Conservation (phyloP, 2,113 vertebrate species). For the Australoheros scitulus region DNA sequence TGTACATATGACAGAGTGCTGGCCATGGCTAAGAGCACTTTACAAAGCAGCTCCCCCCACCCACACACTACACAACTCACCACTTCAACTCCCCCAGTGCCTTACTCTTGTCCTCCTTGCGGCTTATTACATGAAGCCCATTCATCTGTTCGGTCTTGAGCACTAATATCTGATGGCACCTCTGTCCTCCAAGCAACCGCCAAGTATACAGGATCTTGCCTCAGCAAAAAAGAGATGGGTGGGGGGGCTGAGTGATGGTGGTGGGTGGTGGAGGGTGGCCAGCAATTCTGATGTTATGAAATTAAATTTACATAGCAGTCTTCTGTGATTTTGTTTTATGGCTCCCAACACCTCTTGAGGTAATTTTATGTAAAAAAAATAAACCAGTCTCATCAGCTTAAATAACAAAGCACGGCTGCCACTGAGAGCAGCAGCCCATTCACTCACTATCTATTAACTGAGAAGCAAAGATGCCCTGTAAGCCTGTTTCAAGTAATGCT, state of each 20-base stretch:
- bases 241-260: constrained; percentile 19
- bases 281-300: constrained; percentile 9
- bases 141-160: constrained; percentile 75
- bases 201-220: constrained; percentile 21
- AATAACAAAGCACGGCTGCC: constrained; percentile 17
- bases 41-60: constrained; percentile 16
- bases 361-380: constrained; percentile 39
- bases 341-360: constrained; percentile 24
- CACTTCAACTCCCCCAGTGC: constrained; percentile 22
- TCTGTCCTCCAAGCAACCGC: constrained; percentile 48
- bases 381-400: constrained; percentile 15
- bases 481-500: not conserved
- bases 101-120: constrained; percentile 51
- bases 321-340: constrained; percentile 47
- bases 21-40: constrained; percentile 63
- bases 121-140: constrained; percentile 69
- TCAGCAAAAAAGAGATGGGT: constrained; percentile 27
- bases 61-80: not conserved
- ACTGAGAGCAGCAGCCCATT: not conserved
- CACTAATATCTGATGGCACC: constrained; percentile 68
- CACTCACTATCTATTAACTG: not conserved
- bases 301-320: constrained; percentile 34
- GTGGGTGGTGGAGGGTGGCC: constrained; percentile 9
- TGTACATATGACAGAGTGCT: constrained; percentile 61
- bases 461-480: not conserved